Conservation (phyloP, 2,888 invertebrate genomes). For the Caenorhabditis panamensis region DNA sequence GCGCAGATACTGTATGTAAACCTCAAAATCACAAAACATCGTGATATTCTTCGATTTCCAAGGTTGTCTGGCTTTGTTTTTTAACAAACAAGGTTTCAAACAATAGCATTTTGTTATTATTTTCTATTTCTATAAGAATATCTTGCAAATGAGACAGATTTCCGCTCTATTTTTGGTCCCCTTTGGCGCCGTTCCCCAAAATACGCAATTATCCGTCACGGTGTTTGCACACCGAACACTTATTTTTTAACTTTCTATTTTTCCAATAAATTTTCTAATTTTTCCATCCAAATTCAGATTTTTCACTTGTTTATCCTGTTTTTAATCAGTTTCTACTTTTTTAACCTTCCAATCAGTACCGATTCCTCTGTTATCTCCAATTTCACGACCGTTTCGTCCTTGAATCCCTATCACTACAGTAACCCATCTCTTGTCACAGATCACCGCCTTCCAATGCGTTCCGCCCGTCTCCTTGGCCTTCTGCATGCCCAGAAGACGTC, state of each 20-base stretch:
- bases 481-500: constrained; percentile 32
- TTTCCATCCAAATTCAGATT: too few species aligned
- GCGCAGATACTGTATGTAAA: too few species aligned
- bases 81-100: too few species aligned
- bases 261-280: too few species aligned
- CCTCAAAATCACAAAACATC: too few species aligned
- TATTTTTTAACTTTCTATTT: neutral
- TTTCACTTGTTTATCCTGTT: too few species aligned
- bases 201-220: neutral
- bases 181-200: neutral
- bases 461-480: constrained; percentile 15
- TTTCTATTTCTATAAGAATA: too few species aligned
- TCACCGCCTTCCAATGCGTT: constrained; percentile 25
- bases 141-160: too few species aligned
- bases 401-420: constrained; percentile 16
- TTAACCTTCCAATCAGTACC: neutral
- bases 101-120: too few species aligned
- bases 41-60: too few species aligned
- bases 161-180: neutral
- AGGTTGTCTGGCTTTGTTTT: too few species aligned
- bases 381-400: constrained; percentile 29
- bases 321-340: too few species aligned
- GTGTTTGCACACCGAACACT: neutral
- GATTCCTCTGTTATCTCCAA: neutral
- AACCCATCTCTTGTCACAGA: constrained; percentile 26